Evolutionary conservation across 2,797 vertebrate species (phyloP).

Genomic region (Scyliorhinus canicula): DNA sequence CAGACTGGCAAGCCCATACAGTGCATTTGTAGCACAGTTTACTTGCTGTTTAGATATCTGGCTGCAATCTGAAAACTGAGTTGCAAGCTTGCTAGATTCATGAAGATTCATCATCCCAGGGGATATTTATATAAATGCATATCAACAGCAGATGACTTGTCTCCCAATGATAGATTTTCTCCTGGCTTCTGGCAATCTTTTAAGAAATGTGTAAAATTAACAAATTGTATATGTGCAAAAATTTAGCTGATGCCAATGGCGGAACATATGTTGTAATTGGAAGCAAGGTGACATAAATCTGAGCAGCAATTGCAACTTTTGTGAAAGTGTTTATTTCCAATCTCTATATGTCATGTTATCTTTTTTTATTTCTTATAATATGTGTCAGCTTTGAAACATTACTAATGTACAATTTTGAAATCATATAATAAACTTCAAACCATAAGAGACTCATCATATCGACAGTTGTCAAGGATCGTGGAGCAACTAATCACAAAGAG

Average conservation of each 20-base stretch:
- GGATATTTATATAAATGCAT: too few species aligned
- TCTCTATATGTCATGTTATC: neutral
- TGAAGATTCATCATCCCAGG: neutral
- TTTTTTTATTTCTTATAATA: neutral
- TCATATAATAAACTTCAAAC: neutral
- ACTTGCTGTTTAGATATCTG: neutral
- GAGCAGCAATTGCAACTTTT: neutral
- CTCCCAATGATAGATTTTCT: conserved; percentile 12
- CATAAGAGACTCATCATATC: neutral
- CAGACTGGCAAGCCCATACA: neutral
- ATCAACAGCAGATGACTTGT: conserved; percentile 4
- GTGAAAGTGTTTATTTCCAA: neutral
- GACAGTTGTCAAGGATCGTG: neutral
- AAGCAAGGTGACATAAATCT: neutral
- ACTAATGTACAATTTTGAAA: neutral
- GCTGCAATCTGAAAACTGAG: neutral
- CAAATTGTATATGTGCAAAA: neutral
- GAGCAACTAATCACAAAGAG: neutral
- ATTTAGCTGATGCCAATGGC: neutral
- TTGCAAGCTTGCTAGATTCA: neutral
- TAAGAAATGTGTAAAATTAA: neutral
- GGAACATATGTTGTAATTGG: neutral
- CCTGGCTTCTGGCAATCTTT: neutral
- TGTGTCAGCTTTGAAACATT: neutral
- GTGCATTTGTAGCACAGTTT: neutral